Evolutionary conservation across 23 tunicate species (phyloP), one percentile per base, ranked within the genome.

Genomic region (Trididemnum miniatum): DNA sequence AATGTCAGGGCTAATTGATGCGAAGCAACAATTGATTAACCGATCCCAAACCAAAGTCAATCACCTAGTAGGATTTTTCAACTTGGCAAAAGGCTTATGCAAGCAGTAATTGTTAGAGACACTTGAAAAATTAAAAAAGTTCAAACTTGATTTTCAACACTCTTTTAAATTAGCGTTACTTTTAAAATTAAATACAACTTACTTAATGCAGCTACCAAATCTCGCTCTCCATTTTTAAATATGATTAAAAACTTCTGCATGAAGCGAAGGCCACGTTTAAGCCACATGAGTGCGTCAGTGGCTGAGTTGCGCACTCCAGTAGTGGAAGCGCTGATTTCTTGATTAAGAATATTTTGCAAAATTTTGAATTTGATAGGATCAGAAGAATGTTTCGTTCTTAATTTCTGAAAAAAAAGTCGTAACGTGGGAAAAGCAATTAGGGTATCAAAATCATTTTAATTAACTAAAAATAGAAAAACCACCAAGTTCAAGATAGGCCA

Each of bases 221-320:
- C 78, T 31, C 83, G 76, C 64, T 95, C 91, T 27, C 99, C 99
- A 62, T 86, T 65, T 54, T 77, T 91, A 34, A 95, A 65, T 51
- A 82, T 83, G 69, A 73, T 36, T 1, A 95, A 87, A 73, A 95
- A 91, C 78, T 85, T 69, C 30, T 90, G 88, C 54, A 95, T 83
- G 62, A 95, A 91, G 12, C 96, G 77, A 23, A 95, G 81, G 20
- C 91, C 99, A 37, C 99, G 78, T 83, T 95, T 95, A 72, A 95
- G 39, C 99, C 99, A 95, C 93, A 95, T 74, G 50, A 95, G 79
- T 65, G 99, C 99, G 57, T 95, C 99, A 15, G 99, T 95, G 64
- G 99, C 99, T 23, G 99, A 95, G 59, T 95, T 90, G 65, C 92
- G 66, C 32, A 90, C 87, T 76, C 93, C 87, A 20, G 96, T 82